Percentiles rank a stretch among this genome's conserved stretches.
phyloP scores from a whole-genome alignment of 2,888 invertebrate genomes.

The Tyria jacobaeae region DNA sequence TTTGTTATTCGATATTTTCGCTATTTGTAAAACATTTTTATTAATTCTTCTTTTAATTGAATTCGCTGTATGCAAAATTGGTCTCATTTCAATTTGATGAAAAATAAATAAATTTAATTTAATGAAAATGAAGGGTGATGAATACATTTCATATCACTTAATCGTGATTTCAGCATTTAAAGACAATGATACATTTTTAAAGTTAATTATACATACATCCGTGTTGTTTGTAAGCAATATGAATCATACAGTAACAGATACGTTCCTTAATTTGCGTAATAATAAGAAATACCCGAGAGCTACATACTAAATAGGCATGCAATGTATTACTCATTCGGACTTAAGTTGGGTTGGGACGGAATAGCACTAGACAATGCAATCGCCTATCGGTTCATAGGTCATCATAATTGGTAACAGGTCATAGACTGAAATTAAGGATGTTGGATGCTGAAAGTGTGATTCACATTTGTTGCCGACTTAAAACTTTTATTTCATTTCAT shows the following conservation, averaged over 20 bases:
- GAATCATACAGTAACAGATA: slow-evolving; percentile 5
- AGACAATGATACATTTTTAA: no score
- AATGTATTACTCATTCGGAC: background rate
- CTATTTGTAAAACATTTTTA: no score
- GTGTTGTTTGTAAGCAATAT: background rate
- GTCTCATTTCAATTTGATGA: no score
- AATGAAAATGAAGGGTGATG: no score
- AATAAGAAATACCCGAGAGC: slow-evolving; percentile 4
- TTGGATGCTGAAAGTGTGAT: background rate
- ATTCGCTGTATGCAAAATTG: no score
- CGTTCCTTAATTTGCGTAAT: background rate
- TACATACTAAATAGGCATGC: background rate
- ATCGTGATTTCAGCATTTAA: no score
- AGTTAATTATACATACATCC: no score
- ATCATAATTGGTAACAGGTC: background rate
- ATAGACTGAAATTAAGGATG: background rate
- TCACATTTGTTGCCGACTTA: background rate
- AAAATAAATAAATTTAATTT: no score
- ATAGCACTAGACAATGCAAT: background rate
- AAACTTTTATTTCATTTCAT: no score
- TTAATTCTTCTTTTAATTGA: no score
- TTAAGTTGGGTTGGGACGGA: background rate
- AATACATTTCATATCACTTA: no score
- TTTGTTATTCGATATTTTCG: no score
- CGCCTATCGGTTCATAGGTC: background rate